Base-by-base conservation (phyloP, 2,797 vertebrate genomes). In the Acridotheres tristis region DNA sequence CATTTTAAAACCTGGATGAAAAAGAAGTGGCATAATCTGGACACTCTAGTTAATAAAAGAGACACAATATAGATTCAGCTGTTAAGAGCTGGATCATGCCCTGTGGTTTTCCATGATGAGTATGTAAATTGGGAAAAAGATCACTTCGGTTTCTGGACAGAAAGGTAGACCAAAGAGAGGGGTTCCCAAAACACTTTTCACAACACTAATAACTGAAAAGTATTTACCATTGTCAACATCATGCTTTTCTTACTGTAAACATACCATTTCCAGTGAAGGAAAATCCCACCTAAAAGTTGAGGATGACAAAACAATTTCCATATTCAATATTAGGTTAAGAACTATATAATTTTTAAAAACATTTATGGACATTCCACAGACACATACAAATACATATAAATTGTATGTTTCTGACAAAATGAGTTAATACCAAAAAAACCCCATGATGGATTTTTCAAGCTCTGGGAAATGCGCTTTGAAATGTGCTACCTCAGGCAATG, bases 61-160 rank as follows among this genome's bases (percentile, higher is more conserved):
- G 13, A n/a, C 20, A 34, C 0, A 7, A 38, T 34, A 45, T 16
- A 63, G 12, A 85, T 69, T 13, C 26, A 78, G 9, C 3, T 30
- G 51, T 43, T 43, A 47, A 5, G 15, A 59, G 3, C 16, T 25
- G 43, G 32, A 45, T 53, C 29, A 42, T 1, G 0, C 1, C 1
- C 5, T 47, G 10, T 65, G 19, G 4, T 53, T 65, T 58, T 79
- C 19, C 5, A 16, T 34, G 23, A 53, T 36, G 13, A 68, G 4
- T 15, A 36, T 13, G 4, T 20, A 79, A 34, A 53, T 4, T 55
- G 30, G 19, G 43, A 40, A 82, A 92, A 83, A 11, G 3, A 50
- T 3, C 7, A 32, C 16, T 45, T 57, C 8, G 10, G 3, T 65
- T 92, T 79, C 59, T 79, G 40, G 16, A 68, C 18, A 73, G 22